Evolutionary conservation across 2,113 vertebrate genomes (phyloP).

Genomic region (Numida meleagris): DNA sequence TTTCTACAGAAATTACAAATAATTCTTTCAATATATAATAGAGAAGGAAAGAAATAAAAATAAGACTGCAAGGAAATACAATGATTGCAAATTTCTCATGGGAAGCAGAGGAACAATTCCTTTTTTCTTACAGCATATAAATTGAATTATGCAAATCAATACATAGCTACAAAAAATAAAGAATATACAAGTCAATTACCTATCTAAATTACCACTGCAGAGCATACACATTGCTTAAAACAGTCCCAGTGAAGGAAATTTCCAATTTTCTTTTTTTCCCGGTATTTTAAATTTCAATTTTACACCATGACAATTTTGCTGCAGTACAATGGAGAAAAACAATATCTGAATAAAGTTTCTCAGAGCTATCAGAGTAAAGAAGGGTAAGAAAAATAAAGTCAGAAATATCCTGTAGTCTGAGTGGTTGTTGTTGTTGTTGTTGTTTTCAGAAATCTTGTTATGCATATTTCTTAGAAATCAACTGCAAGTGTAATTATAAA

Average conservation of each 20-base stretch:
- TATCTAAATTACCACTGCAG: not conserved
- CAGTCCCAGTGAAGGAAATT: accelerated
- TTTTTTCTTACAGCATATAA: not conserved
- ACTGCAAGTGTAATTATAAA: not conserved
- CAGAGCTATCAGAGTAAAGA: not conserved
- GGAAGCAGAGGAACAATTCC: not conserved
- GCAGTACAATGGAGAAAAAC: not conserved
- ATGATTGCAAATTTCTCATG: not conserved
- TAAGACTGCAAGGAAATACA: not conserved
- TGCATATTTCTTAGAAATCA: not conserved
- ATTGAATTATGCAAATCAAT: no score
- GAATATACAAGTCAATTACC: not conserved
- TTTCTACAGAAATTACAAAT: not conserved
- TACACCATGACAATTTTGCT: not conserved
- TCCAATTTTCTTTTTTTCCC: not conserved
- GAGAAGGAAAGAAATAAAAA: not conserved
- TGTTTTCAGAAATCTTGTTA: not conserved
- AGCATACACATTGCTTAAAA: not conserved
- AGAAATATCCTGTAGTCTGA: not conserved
- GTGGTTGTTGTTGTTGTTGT: no score
- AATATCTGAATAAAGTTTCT: not conserved
- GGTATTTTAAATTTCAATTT: not conserved
- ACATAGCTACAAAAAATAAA: not conserved
- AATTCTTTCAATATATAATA: not conserved
- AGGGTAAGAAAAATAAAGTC: not conserved